Percentiles rank a stretch among this genome's conserved stretches.
Conservation (phyloP, 1,140 invertebrate genomes). For the Drosophila rufa region DNA sequence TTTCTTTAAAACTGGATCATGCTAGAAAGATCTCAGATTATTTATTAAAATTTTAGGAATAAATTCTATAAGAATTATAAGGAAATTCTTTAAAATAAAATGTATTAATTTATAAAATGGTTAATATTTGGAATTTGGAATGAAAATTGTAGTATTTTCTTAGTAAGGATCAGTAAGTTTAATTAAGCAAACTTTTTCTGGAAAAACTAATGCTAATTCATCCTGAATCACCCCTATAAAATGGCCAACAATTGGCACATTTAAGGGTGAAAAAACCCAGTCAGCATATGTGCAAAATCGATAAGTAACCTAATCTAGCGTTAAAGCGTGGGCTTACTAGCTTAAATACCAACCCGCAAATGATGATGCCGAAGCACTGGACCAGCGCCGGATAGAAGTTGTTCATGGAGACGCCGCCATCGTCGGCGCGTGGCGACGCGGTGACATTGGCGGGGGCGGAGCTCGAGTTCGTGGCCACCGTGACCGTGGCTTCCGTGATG, state of each 20-base stretch:
- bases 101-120: neutral
- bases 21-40: too few relatives aligned
- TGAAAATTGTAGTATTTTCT: too few relatives aligned
- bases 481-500: constrained; percentile 36
- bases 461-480: constrained; percentile 22
- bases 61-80: too few relatives aligned
- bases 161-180: too few relatives aligned
- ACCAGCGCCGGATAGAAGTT: constrained; percentile 95
- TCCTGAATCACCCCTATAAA: too few relatives aligned
- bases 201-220: too few relatives aligned
- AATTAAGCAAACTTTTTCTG: too few relatives aligned
- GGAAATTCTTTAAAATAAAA: too few relatives aligned
- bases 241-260: too few relatives aligned
- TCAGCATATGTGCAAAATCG: constrained; percentile 15
- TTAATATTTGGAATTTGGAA: neutral
- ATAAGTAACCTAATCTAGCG: constrained; percentile 16
- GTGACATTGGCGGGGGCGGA: constrained; percentile 30
- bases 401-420: constrained; percentile 88
- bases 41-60: too few relatives aligned
- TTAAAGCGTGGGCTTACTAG: neutral
- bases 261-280: neutral
- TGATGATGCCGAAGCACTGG: constrained; percentile 96
- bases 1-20: too few relatives aligned
- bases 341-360: constrained; percentile 91
- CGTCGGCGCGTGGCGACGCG: constrained; percentile 52